Evolutionary conservation across 2,113 vertebrate genomes (phyloP), one percentile per base, ranked within the genome.

Genomic region (Trematomus loennbergii): DNA sequence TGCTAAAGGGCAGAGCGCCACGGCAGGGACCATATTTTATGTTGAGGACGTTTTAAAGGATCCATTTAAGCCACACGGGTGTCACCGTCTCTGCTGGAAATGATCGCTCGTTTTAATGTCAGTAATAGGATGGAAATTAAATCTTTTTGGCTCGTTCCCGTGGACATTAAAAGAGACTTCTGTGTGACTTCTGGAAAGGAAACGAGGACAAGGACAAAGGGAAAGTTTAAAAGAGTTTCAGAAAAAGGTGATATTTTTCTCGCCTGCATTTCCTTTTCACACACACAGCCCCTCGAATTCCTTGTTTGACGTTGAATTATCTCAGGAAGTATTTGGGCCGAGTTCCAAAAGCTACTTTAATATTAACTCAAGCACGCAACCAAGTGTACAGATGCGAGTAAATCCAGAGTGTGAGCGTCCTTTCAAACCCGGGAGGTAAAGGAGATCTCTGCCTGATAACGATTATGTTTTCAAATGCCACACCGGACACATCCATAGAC

Each of bases 401-500:
- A 90, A 90, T 85, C 84, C 82, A 76, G 85, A 91, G 85, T 78
- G 89, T 65, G 83, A 88, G 73, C 67, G 71, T 91, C 89, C 85
- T 91, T 93, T 93, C 91, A 93, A 92, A 91, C 84, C 93, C 86
- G 88, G 94, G 91, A 92, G 93, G 92, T 93, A 94, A 75, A 70
- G 17, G 60, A 95, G 94, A 96, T 95, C 64, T 2, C 9, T 76
- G 54, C 12, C 71, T 82, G 94, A 91, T 91, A 91, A 84, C 11
- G n/a, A 29, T 29, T 57, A 77, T 88, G 87, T 94, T 86, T 89
- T 94, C 66, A 71, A 90, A 87, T 46, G 87, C 91, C 81, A 84
- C 53, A 71, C 83, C 29, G 72, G 83, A 84, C 87, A 84, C 62
- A 12, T 22, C 83, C 69, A 92, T 85, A 81, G 81, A 85, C 75